These are phyloP conservation scores for Tipula lateralis DNA, from an alignment of 2,888 invertebrate species.

Conservation along the genomic window DNA sequence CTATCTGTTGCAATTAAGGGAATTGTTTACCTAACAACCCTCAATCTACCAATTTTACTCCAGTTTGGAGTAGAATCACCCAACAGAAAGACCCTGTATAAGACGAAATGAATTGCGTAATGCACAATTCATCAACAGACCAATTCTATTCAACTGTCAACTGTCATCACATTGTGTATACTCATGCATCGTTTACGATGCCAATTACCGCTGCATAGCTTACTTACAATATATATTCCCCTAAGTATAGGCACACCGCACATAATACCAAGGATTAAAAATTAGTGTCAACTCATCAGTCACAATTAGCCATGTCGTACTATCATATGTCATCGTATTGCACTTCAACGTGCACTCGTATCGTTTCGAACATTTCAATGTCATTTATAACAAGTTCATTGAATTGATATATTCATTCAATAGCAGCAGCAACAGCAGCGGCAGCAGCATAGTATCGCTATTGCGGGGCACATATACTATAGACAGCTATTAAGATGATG, in stretches of 20 bases:
- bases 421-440: too few species aligned
- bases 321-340: background rate
- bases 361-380: background rate
- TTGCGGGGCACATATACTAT: background rate
- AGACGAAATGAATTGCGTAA: background rate
- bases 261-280: background rate
- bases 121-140: background rate
- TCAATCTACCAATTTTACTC: too few species aligned
- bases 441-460: too few species aligned
- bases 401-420: slow-evolving; percentile 4
- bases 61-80: too few species aligned
- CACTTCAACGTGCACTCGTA: background rate
- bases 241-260: background rate
- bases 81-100: too few species aligned
- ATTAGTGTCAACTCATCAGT: background rate
- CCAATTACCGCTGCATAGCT: background rate
- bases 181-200: background rate
- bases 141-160: background rate
- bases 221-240: background rate
- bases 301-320: background rate
- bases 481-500: background rate
- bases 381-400: background rate
- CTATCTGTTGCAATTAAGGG: too few species aligned
- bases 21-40: too few species aligned
- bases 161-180: background rate